Evolutionary conservation across 2,797 vertebrate genomes (phyloP), one percentile per base, ranked within the genome.

Genomic region (Helicolenus hilgendorfi): DNA sequence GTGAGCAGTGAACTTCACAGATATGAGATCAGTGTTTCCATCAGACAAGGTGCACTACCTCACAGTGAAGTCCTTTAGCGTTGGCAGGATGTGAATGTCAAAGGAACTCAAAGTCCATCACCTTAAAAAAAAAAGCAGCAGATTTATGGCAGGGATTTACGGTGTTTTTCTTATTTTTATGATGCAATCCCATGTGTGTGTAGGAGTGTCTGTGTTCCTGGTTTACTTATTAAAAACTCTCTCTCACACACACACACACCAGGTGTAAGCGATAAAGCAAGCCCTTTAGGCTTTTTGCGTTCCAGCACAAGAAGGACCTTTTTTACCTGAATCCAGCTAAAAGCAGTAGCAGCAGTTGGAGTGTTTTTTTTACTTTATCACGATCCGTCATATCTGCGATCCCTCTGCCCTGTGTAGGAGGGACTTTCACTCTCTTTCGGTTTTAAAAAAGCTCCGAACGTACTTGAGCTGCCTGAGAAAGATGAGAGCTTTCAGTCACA

Each of bases 391-490:
- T 88, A 76, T 79, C 70, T 79, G 83, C 29, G 15, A 8, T 79
- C 83, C 72, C 31, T 78, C 63, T 89, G 92, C 79, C 88, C 88
- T 83, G 92, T 79, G 94, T 94, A 73, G 95, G 94, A 93, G 87
- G 87, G 74, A 92, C 86, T 89, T 87, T 86, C 27, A 29, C 73
- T 91, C 86, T 77, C 77, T 89, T 82, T 91, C 49, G 10, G 26
- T 84, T 92, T 86, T 20, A 41, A 67, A 91, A 89, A 81, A 69
- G 31, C 79, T 87, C 71, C 56, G 88, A 92, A 94, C 71, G 77
- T 85, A 86, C 88, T 91, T 72, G 62, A 87, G 88, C 77, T 87
- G 84, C 85, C 69, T 29, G 87, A 81, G 83, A 94, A 74, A 65
- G 71, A 90, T 86, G 85, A 91, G 86, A 77, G 89, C 87, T 89